phyloP scores from a whole-genome alignment of 2,797 vertebrate species.

The Notolepis coatsorum region DNA sequence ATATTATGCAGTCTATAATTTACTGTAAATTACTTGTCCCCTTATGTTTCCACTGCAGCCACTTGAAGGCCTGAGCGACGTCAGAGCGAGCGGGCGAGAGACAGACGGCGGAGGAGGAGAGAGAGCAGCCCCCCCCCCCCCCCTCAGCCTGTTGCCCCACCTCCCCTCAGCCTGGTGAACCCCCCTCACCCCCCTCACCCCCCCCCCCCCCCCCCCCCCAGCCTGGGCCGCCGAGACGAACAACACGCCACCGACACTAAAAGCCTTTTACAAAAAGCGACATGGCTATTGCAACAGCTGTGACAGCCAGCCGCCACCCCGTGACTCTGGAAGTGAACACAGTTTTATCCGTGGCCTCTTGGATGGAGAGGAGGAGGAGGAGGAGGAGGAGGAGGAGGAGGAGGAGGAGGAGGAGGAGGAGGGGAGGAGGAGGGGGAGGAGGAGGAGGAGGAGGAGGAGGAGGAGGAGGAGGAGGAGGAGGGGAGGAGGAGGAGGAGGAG shows the following conservation, averaged over 20 bases:
- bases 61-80: constrained; percentile 53
- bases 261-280: constrained; percentile 80
- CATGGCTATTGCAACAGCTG: constrained; percentile 65
- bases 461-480: too few relatives aligned
- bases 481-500: too few relatives aligned
- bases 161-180: constrained; percentile 66
- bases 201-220: too few relatives aligned
- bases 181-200: too few relatives aligned
- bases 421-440: too few relatives aligned
- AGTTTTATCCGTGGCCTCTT: constrained; percentile 72
- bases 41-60: constrained; percentile 46
- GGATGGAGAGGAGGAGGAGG: constrained; percentile 48
- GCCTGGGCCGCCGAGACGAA: too few relatives aligned
- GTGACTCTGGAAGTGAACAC: constrained; percentile 63
- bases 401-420: too few relatives aligned
- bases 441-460: too few relatives aligned
- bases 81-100: constrained; percentile 53
- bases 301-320: constrained; percentile 66
- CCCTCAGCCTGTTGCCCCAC: constrained; percentile 37
- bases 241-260: constrained; percentile 81
- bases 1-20: constrained; percentile 63
- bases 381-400: too few relatives aligned
- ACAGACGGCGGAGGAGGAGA: constrained; percentile 31
- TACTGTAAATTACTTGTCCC: constrained; percentile 43
- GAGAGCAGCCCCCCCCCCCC: neutral